phyloP scores from a whole-genome alignment of 2,888 invertebrate species.

The Eledona agricola region DNA sequence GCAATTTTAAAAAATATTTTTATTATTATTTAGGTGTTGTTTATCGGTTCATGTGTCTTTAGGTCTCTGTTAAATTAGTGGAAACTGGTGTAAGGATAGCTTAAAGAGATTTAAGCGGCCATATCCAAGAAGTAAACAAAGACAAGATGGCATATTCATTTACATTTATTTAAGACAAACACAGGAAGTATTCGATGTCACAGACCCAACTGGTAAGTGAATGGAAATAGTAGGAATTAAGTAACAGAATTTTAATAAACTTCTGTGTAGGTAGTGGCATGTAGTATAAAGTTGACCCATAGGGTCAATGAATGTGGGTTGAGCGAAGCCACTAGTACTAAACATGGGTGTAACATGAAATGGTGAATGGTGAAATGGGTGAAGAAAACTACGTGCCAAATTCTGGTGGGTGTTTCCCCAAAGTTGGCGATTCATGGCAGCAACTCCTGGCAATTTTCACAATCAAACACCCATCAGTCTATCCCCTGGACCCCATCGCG shows the following conservation, averaged over 20 bases:
- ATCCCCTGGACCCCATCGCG: constrained; percentile 55
- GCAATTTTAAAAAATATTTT: constrained; percentile 16
- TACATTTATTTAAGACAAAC: too few species aligned
- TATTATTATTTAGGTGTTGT: constrained; percentile 8
- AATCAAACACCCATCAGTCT: constrained; percentile 52
- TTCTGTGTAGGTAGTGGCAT: constrained; percentile 6
- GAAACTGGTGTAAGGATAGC: too few species aligned
- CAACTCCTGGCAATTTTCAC: constrained; percentile 46
- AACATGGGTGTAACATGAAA: constrained; percentile 49
- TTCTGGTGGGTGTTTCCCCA: constrained; percentile 47
- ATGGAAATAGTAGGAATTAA: neutral
- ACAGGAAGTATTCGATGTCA: too few species aligned
- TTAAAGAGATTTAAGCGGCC: too few species aligned
- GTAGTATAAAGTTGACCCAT: constrained; percentile 23
- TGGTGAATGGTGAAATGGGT: constrained; percentile 48
- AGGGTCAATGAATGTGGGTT: constrained; percentile 25
- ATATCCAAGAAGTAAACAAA: too few species aligned
- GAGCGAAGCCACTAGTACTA: constrained; percentile 2
- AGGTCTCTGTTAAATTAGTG: too few species aligned
- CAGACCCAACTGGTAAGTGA: too few species aligned
- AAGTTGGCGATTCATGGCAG: constrained; percentile 49
- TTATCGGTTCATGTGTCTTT: constrained; percentile 3
- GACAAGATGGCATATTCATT: too few species aligned
- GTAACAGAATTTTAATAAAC: neutral
- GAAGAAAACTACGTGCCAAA: constrained; percentile 33